Evolutionary conservation across 2,797 vertebrate genomes (phyloP), one percentile per base, ranked within the genome.

Genomic region (Rhynchotus rufescens): DNA sequence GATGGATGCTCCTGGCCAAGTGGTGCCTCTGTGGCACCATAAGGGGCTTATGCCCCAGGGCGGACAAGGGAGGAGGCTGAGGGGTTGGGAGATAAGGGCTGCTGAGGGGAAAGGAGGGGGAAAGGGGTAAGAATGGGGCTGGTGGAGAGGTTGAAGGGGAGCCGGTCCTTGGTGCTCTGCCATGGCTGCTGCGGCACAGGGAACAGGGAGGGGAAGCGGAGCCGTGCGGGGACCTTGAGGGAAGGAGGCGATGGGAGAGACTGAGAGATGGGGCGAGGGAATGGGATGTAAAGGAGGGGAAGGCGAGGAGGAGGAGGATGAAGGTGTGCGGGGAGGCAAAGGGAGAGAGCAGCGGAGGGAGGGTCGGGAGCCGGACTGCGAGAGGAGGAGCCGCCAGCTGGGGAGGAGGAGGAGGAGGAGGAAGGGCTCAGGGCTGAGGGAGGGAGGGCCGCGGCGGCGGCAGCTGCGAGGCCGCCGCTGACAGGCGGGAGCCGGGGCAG

Each of bases 401-500:
- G 56, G 68, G 71, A 40, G 68, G 71, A 62, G 40, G 17, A 34
- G 72, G 71, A 62, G 42, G 17, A 32, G 80, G 64, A 40, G 42
- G 42, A 42, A 42, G 42, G 13, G 42, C 42, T 42, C 13, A 51
- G n/a, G 17, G 42, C 30, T 51, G 72, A 38, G 66, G 77, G 72
- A 38, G 66, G 77, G 32, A 57, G 88, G 51, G 85, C 62, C 14
- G 25, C 36, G 36, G 36, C 61, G 56, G 57, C 34, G 11, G 57
- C 84, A 32, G 9, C 71, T n/a, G 88, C 73, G 88, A 42, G 84
- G 79, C 85, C 51, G 88, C 49, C 47, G 83, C 88, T 94, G 95
- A 94, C 92, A 86, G 93, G 26, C 47, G 83, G 34, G 36, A 36
- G 36, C 34, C 79, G 80, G 87, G 40, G 47, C 42, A 36, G 36